phyloP scores from a whole-genome alignment of 1,140 invertebrate species.

The Platorchestia sp. region DNA sequence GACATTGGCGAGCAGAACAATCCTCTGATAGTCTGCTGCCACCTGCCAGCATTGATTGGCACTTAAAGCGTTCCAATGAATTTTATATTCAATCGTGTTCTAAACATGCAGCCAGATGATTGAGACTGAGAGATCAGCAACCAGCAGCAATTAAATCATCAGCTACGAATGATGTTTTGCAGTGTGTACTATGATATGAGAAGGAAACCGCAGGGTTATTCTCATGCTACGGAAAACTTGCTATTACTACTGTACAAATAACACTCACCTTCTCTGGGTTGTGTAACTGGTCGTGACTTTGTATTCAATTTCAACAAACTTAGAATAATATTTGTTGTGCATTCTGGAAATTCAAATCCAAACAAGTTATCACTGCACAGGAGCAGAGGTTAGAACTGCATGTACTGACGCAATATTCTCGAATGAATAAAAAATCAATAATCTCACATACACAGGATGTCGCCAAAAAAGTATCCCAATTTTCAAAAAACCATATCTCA shows the following conservation, averaged over 20 bases:
- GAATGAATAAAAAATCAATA: too few species aligned
- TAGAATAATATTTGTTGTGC: too few species aligned
- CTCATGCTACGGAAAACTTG: not conserved
- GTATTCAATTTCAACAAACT: not conserved
- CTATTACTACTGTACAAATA: not conserved
- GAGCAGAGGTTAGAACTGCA: too few species aligned
- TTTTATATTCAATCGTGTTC: not conserved
- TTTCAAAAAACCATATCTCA: too few species aligned
- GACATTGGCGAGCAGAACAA: not conserved
- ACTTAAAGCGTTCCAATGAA: not conserved
- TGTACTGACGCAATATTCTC: too few species aligned
- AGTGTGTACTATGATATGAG: not conserved
- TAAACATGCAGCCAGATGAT: not conserved
- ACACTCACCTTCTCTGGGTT: not conserved
- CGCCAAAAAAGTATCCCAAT: too few species aligned
- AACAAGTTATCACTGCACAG: too few species aligned
- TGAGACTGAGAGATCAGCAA: not conserved
- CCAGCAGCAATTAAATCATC: not conserved
- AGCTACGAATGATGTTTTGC: not conserved
- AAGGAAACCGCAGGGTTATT: not conserved
- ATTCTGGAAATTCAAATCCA: too few species aligned
- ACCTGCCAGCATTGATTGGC: not conserved
- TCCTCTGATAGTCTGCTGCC: not conserved
- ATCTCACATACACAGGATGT: too few species aligned
- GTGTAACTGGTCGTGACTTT: too few species aligned